These are phyloP conservation scores for Zalophus californianus DNA, from an alignment of 2,797 vertebrate species.

Conservation along the genomic window DNA sequence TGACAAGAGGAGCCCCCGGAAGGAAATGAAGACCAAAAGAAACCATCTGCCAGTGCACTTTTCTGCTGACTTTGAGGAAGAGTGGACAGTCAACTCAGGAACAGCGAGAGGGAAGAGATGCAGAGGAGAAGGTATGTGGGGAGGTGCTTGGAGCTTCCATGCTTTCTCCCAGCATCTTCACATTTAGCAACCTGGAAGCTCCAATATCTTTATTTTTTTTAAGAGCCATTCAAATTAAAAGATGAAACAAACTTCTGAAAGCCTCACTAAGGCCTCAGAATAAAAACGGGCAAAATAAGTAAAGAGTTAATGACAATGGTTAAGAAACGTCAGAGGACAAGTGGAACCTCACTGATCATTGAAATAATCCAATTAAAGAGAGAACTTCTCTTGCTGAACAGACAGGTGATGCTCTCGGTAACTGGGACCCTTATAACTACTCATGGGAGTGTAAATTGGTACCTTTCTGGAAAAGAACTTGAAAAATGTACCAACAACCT, in stretches of 20 bases:
- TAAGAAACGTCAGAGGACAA: background rate
- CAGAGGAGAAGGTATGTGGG: background rate
- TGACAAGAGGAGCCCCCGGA: background rate
- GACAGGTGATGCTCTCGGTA: background rate
- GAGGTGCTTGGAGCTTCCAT: background rate
- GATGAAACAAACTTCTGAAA: slow-evolving; percentile 37
- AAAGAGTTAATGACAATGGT: background rate
- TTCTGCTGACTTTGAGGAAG: background rate
- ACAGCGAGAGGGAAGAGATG: background rate
- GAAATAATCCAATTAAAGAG: slow-evolving; percentile 21
- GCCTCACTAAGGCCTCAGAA: background rate
- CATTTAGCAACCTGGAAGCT: background rate
- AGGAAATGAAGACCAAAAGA: background rate
- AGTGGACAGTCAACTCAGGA: background rate
- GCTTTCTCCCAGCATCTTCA: background rate
- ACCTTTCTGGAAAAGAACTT: slow-evolving; percentile 15
- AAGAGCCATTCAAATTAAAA: slow-evolving; percentile 20
- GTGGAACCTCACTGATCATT: background rate
- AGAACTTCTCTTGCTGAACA: background rate
- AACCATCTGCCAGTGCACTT: background rate
- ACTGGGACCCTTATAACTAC: background rate
- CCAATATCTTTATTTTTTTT: background rate
- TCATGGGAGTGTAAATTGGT: background rate
- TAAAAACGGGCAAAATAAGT: slow-evolving; percentile 52
- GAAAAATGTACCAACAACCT: background rate